These are phyloP conservation scores for Oriolus oriolus DNA, from an alignment of 2,113 vertebrate species.

Conservation along the genomic window DNA sequence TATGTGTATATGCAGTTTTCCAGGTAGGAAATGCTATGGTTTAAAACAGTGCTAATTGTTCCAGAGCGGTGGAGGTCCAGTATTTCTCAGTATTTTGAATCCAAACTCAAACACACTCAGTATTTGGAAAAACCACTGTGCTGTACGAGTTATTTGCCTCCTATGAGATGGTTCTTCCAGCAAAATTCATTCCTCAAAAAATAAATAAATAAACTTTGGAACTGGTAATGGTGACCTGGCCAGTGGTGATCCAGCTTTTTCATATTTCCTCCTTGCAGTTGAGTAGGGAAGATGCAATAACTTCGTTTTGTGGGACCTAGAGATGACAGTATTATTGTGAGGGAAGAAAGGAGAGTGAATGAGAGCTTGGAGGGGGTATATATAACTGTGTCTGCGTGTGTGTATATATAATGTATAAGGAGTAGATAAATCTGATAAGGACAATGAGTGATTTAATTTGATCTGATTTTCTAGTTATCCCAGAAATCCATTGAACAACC, in stretches of 20 bases:
- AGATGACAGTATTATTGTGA: neutral
- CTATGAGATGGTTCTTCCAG: neutral
- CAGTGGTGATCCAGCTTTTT: neutral
- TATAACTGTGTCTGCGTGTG: neutral
- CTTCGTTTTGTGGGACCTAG: neutral
- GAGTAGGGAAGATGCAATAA: neutral
- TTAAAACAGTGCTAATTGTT: neutral
- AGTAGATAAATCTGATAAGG: neutral
- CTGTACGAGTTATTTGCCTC: neutral
- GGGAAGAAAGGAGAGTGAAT: neutral
- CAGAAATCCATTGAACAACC: neutral
- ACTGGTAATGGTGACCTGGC: neutral
- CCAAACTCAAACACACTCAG: neutral
- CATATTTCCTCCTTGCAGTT: neutral
- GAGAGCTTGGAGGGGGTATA: neutral
- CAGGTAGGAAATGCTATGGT: neutral
- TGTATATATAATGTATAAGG: neutral
- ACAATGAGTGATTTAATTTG: neutral
- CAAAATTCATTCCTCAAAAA: neutral
- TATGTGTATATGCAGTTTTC: neutral
- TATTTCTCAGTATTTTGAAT: neutral
- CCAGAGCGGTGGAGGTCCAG: neutral
- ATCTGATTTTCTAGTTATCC: neutral
- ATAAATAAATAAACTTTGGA: neutral
- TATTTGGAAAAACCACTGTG: neutral